Evolutionary conservation across 1,140 invertebrate species (phyloP).

Genomic region (Drosophila sp.): DNA sequence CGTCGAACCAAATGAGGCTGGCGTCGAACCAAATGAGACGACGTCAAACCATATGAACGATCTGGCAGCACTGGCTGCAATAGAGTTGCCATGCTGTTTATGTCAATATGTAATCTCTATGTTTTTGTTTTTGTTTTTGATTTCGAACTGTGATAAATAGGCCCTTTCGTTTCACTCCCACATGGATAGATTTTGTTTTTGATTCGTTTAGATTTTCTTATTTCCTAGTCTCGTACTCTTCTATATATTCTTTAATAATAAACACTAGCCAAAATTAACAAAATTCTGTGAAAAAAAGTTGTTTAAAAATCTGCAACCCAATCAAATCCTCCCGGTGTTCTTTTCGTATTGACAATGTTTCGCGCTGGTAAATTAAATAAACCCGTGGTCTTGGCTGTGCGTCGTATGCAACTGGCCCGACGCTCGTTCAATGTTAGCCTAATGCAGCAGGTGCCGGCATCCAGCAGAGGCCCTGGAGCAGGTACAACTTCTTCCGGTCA

Average conservation of each 20-base stretch:
- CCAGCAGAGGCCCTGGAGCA: neutral
- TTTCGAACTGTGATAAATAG: neutral
- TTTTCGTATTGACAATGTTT: constrained; percentile 51
- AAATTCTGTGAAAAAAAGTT: constrained; percentile 1
- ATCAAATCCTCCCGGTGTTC: constrained; percentile 44
- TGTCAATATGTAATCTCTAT: neutral
- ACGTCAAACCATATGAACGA: neutral
- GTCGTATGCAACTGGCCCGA: neutral
- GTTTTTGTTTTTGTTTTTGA: neutral
- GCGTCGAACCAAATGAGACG: too few species aligned
- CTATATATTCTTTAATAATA: neutral
- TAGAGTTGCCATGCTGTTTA: neutral
- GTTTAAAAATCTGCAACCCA: constrained; percentile 19
- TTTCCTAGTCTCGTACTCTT: constrained; percentile 1
- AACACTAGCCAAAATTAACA: neutral
- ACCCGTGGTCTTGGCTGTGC: neutral
- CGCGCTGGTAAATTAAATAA: constrained; percentile 29
- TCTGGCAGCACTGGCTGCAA: neutral
- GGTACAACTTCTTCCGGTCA: neutral
- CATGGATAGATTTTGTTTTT: neutral
- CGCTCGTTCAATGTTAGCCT: neutral
- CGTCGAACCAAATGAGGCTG: too few species aligned
- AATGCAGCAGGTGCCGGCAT: neutral
- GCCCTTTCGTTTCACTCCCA: neutral
- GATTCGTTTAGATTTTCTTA: neutral